Evolutionary conservation across 2,888 invertebrate species (phyloP), one percentile per base, ranked within the genome.

Genomic region (Watsonalla cultraria): DNA sequence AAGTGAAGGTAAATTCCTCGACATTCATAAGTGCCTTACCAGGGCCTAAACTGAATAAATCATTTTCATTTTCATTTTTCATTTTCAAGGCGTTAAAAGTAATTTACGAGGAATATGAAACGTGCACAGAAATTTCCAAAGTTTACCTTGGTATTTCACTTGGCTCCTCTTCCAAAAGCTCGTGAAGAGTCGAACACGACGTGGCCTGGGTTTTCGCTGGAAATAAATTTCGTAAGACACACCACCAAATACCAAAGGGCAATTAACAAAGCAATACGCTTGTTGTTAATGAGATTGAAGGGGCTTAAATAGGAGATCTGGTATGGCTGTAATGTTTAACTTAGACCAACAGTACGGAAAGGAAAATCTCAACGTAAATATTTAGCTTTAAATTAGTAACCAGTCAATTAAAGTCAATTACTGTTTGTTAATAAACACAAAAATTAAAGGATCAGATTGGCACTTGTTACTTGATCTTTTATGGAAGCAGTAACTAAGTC

Each of bases 171-270:
- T 89, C 90, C 57, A 87, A 76, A 57, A 91, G 79, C 73, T 91
- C 90, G 69, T 91, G 90, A 45, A 91, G 84, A 46, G 91, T 90
- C 45, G 91, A 91, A 76, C 91, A 91, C 53, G 91, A 91, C 8
- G 91, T 91, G 49, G 91, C 91, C 70, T 91, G 91, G 47, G 90
- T 89, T 76, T 86, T 83, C 54, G 91, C 91, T 91, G 78, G 60
- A 71, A 49, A 72, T 57, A 58, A 52, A 58, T 49, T 54, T 45
- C 53, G 33, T 45, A n/a, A 45, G 24, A 35, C 5, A 4, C 34
- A 51, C 45, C 9, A 6, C 15, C 34, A 24, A 11, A 33, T 47
- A 5, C 5, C 11, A 15, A 33, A 46, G 7, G n/a, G n/a, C 11
- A 47, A 33, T 47, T 47, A 6, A 33, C 5, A 24, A 42, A 42